A percentile compares a stretch with the other conserved stretches of the same genome.
phyloP scores from a whole-genome alignment of 1,140 invertebrate species.

The Monomorium pharaonis region DNA sequence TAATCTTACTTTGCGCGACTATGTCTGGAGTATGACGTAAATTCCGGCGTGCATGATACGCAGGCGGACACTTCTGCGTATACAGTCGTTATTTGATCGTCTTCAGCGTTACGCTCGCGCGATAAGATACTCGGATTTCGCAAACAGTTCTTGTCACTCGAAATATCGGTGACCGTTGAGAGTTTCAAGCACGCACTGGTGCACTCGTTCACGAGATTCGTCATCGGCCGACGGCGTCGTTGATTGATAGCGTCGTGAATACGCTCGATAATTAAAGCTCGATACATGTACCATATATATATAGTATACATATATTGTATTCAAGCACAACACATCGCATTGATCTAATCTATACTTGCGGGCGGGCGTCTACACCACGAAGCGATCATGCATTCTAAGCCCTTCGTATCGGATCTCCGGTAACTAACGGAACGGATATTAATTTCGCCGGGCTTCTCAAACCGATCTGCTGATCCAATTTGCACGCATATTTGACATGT shows the following conservation, averaged over 20 bases:
- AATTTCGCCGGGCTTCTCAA: constrained; percentile 75
- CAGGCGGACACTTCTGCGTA: neutral
- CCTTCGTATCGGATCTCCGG: constrained; percentile 69
- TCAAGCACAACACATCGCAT: constrained; percentile 22
- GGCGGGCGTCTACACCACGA: constrained; percentile 48
- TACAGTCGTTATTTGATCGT: constrained; percentile 52
- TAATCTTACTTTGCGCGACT: constrained; percentile 22
- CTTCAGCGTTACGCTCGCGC: neutral
- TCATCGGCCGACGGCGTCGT: neutral
- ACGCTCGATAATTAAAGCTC: neutral
- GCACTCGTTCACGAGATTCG: neutral
- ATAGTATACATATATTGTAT: neutral
- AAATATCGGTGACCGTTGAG: neutral
- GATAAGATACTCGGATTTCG: constrained; percentile 52
- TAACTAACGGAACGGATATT: constrained; percentile 79
- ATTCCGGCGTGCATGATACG: neutral
- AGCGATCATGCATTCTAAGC: constrained; percentile 73
- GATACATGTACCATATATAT: neutral
- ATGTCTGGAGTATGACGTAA: constrained; percentile 40
- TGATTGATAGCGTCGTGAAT: constrained; percentile 1
- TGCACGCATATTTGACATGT: constrained; percentile 65
- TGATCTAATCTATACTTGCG: constrained; percentile 70
- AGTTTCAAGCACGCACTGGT: neutral
- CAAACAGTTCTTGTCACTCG: neutral
- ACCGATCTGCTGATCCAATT: constrained; percentile 77